These are phyloP conservation scores for Phrynosoma platyrhinos DNA, from an alignment of 2,113 vertebrate genomes.

Conservation along the genomic window DNA sequence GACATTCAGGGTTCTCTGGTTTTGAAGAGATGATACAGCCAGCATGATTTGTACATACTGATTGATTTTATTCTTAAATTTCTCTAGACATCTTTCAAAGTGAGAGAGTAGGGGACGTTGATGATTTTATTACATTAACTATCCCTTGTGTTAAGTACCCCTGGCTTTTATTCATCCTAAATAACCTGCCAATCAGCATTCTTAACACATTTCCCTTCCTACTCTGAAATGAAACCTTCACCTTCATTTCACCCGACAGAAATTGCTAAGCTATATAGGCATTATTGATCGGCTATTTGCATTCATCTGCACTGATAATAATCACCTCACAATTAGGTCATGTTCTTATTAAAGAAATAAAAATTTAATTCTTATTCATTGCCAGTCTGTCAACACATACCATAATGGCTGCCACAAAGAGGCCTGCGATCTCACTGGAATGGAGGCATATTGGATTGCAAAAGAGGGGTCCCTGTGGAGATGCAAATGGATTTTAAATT, in stretches of 20 bases:
- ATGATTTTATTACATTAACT: background rate
- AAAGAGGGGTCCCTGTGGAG: no score
- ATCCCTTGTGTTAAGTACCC: no score
- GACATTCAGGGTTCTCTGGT: background rate
- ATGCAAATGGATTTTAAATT: no score
- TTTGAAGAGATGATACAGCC: background rate
- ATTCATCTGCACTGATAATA: background rate
- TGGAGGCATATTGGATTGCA: no score
- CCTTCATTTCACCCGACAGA: background rate
- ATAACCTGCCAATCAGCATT: background rate
- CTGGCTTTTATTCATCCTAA: background rate
- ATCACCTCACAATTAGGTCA: background rate
- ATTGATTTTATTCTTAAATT: background rate
- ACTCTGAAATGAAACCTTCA: background rate
- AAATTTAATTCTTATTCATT: background rate
- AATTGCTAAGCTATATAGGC: background rate
- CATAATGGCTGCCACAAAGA: background rate
- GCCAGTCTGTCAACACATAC: background rate
- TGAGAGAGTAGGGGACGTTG: background rate
- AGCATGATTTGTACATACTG: background rate
- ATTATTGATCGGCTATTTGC: background rate
- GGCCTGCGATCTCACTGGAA: no score
- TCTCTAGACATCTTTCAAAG: background rate
- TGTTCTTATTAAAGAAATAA: slow-evolving; percentile 1
- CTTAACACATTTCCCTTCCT: background rate